A percentile compares a stretch with the other conserved stretches of the same genome.
Conservation (phyloP, 2,797 vertebrate species). For the Poecile montanus region DNA sequence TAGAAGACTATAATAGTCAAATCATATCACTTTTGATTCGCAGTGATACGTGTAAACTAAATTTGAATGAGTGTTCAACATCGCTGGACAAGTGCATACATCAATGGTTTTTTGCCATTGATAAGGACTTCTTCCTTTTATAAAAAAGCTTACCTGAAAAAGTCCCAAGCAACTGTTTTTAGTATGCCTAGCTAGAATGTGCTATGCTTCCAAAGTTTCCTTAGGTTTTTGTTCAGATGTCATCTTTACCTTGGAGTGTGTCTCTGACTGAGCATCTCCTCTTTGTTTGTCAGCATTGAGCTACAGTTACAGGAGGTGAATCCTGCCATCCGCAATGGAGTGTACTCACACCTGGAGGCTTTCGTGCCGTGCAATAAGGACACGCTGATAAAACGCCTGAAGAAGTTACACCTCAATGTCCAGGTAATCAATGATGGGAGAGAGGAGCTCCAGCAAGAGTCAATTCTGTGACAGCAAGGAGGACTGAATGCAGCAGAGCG, state of each 20-base stretch:
- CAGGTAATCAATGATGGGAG: slow-evolving; percentile 78
- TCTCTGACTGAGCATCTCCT: background rate
- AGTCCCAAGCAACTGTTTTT: background rate
- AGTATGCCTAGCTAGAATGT: background rate
- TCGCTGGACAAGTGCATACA: background rate
- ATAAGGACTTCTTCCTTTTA: background rate
- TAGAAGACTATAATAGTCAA: background rate
- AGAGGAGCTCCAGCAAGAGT: background rate
- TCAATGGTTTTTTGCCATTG: background rate
- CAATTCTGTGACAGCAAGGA: rapidly evolving
- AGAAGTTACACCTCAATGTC: slow-evolving; percentile 94
- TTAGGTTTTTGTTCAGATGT: background rate
- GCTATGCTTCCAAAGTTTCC: slow-evolving; percentile 18
- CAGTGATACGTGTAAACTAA: background rate
- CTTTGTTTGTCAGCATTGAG: slow-evolving; percentile 86
- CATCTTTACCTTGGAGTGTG: background rate
- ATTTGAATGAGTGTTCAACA: background rate
- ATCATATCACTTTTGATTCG: background rate
- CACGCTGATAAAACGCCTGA: slow-evolving; percentile 93
- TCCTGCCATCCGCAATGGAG: slow-evolving; percentile 81
- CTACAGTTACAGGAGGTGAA: slow-evolving; percentile 93
- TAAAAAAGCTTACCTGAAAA: background rate
- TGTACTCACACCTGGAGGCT: slow-evolving; percentile 94
- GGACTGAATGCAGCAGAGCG: background rate
- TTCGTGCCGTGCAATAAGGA: slow-evolving; percentile 98